Percentiles rank a stretch among this genome's conserved stretches.
Evolutionary conservation across 2,797 vertebrate species (phyloP).

Genomic region (Heliangelus exortis): DNA sequence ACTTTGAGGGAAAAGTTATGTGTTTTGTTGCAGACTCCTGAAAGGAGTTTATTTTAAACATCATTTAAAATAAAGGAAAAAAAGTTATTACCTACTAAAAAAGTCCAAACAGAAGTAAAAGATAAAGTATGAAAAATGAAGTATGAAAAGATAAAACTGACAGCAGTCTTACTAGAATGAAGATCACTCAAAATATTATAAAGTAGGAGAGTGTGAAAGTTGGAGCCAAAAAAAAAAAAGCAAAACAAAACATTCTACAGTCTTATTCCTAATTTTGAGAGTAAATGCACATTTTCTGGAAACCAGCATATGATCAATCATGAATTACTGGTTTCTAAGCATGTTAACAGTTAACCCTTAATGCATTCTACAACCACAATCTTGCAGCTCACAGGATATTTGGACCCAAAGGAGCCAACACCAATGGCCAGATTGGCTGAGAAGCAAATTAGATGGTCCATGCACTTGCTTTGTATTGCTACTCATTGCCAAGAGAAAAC

Average conservation of each 20-base stretch:
- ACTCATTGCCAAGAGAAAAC: background rate
- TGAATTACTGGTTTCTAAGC: background rate
- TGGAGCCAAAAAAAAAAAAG: background rate
- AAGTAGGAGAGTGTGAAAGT: background rate
- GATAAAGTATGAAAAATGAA: too few relatives aligned
- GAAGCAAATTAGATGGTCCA: background rate
- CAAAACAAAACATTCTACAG: too few relatives aligned
- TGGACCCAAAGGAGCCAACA: background rate
- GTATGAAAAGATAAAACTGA: background rate
- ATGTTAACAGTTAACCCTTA: background rate
- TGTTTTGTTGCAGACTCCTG: background rate
- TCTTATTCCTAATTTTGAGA: background rate
- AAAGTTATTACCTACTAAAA: background rate
- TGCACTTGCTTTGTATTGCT: background rate
- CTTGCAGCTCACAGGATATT: background rate
- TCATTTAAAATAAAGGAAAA: background rate
- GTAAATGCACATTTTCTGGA: background rate
- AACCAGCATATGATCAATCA: background rate
- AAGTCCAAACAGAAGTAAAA: background rate
- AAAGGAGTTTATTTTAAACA: background rate
- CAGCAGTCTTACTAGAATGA: background rate
- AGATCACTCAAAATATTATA: background rate
- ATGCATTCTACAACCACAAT: background rate
- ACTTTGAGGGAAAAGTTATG: background rate
- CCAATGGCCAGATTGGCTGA: background rate